Evolutionary conservation across 2,797 vertebrate genomes (phyloP).

Genomic region (Mastacembelus armatus): DNA sequence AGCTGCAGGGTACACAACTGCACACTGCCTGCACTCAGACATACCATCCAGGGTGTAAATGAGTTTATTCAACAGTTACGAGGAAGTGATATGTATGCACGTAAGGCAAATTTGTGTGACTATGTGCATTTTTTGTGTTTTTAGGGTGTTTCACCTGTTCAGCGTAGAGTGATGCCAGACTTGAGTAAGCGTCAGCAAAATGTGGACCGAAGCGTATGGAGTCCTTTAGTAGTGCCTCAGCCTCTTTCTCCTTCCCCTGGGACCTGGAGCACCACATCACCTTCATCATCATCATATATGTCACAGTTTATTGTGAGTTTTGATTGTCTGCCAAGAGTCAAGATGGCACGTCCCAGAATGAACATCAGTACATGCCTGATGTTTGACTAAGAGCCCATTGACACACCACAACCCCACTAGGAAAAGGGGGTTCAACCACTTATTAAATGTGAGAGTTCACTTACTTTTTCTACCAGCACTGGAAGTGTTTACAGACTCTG

Average conservation of each 20-base stretch:
- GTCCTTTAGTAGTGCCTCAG: constrained; percentile 86
- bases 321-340: background rate
- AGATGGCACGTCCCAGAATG: background rate
- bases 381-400: no score
- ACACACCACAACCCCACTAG: no score
- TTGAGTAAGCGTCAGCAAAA: constrained; percentile 96
- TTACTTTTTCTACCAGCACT: no score
- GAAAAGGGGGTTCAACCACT: no score
- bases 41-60: background rate
- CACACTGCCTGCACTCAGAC: constrained; percentile 5
- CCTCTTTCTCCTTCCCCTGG: constrained; percentile 89
- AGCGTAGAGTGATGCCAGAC: constrained; percentile 93
- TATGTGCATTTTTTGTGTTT: background rate
- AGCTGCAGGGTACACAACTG: background rate
- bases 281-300: background rate
- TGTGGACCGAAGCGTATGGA: constrained; percentile 91
- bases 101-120: background rate
- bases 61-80: background rate
- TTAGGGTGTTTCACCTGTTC: constrained; percentile 87
- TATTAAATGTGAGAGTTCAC: no score
- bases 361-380: no score
- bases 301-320: background rate
- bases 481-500: no score
- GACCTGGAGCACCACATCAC: constrained; percentile 78
- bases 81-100: background rate